These are phyloP conservation scores for Neoaliturus tenellus DNA, from an alignment of 2,888 invertebrate genomes.

Conservation along the genomic window DNA sequence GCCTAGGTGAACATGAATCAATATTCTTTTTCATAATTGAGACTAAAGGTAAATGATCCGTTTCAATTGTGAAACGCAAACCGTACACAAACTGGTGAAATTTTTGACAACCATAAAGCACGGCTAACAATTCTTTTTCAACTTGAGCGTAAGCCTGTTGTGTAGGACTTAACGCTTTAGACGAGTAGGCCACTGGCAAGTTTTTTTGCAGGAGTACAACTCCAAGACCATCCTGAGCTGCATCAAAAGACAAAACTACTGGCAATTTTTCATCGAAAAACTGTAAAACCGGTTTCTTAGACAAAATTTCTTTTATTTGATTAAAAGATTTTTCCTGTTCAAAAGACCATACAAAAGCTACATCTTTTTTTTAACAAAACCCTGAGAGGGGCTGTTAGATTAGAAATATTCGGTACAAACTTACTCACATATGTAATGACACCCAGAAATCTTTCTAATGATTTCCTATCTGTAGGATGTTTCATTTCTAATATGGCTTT, in stretches of 20 bases:
- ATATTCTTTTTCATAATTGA: conserved; percentile 14
- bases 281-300: conserved; percentile 12
- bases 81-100: conserved; percentile 46
- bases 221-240: conserved; percentile 52
- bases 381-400: conserved; percentile 63
- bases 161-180: conserved; percentile 51
- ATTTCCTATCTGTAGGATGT: conserved; percentile 65
- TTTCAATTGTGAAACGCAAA: conserved; percentile 46
- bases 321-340: conserved; percentile 54
- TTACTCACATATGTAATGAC: conserved; percentile 66
- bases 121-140: conserved; percentile 54
- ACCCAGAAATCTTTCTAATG: conserved; percentile 67
- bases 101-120: conserved; percentile 54
- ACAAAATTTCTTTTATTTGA: conserved; percentile 36
- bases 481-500: conserved; percentile 65
- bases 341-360: conserved; percentile 59
- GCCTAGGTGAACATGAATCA: neutral
- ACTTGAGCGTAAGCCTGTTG: conserved; percentile 54
- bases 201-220: conserved; percentile 49
- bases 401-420: conserved; percentile 67
- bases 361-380: conserved; percentile 64
- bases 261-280: conserved; percentile 32
- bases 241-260: conserved; percentile 49
- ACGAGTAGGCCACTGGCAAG: conserved; percentile 51
- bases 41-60: conserved; percentile 53